Base-by-base conservation (phyloP, 2,797 vertebrate genomes). In the Hapalemur alaotrensis region DNA sequence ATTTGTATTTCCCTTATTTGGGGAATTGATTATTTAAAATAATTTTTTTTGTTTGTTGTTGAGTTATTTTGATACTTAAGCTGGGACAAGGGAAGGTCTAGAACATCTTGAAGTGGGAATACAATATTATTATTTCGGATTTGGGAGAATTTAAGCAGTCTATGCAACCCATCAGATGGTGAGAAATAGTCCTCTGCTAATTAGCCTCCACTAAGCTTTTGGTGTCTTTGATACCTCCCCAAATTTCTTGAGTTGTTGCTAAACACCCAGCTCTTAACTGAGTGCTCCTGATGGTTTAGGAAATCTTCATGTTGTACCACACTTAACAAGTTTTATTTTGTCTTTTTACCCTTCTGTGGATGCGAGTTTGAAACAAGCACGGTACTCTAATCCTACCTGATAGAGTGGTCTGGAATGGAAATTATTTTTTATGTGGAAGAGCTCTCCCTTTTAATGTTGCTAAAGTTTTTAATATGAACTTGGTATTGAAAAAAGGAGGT, bases 61-160 rank as follows among this genome's bases (percentile, higher is more conserved):
- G 28, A 91, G 32, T 92, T 96, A 41, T 92, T 96, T 97, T 97
- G 91, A 87, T 97, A 85, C 25, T 94, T 91, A 89, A 96, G 35
- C 70, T 96, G 93, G 89, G 65, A 91, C 91, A 95, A 70, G 32
- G 65, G 87, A 97, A 70, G 95, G 95, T 75, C 48, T 86, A 94
- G 87, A 94, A 76, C 48, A 96, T 95, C 41, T 94, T 91, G 54
- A 95, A 89, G 65, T 93, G 96, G 89, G 69, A 95, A 80, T 95
- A 79, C 35, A 84, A 81, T 92, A 82, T 69, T 92, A 48, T 84
- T 91, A 54, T 96, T 81, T 94, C 92, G 52, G 30, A 59, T 83
- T 93, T 96, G 72, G 89, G 96, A 97, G 86, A 93, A 93, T 94
- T 96, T 83, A 95, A 96, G 80, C 78, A 89, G 95, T 96, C 95